These are phyloP conservation scores for Vespertilio murinus DNA, from an alignment of 2,797 vertebrate species.

Conservation along the genomic window DNA sequence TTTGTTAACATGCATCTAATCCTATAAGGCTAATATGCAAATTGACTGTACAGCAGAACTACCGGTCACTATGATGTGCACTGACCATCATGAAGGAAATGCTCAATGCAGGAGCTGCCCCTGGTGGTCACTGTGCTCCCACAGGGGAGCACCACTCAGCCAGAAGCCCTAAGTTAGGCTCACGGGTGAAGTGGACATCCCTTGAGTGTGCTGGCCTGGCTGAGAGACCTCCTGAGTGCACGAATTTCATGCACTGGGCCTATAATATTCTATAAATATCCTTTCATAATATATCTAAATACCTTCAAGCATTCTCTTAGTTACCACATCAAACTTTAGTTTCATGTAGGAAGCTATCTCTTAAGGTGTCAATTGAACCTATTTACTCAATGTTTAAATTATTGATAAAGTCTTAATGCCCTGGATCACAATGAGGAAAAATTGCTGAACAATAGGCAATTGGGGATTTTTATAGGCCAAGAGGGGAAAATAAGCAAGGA, in stretches of 20 bases:
- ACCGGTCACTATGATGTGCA: too few species aligned
- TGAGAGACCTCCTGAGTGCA: too few species aligned
- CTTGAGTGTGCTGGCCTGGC: too few species aligned
- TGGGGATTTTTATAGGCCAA: neutral
- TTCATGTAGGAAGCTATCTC: neutral
- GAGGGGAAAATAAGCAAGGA: neutral
- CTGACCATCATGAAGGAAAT: too few species aligned
- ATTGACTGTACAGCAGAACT: accelerated
- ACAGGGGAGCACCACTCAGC: too few species aligned
- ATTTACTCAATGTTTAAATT: neutral
- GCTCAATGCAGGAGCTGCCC: too few species aligned
- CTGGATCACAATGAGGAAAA: conserved; percentile 13
- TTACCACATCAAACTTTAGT: neutral
- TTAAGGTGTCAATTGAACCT: neutral
- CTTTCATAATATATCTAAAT: neutral
- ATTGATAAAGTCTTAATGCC: neutral
- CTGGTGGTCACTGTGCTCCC: too few species aligned
- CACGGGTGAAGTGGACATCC: too few species aligned
- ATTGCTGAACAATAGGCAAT: neutral
- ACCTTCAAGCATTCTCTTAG: neutral
- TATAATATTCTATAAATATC: neutral
- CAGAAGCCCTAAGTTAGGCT: too few species aligned
- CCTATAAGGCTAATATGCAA: too few species aligned
- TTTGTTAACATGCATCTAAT: neutral
- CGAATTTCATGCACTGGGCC: too few species aligned